phyloP scores from a whole-genome alignment of 2,113 vertebrate genomes.

The Morone saxatilis region DNA sequence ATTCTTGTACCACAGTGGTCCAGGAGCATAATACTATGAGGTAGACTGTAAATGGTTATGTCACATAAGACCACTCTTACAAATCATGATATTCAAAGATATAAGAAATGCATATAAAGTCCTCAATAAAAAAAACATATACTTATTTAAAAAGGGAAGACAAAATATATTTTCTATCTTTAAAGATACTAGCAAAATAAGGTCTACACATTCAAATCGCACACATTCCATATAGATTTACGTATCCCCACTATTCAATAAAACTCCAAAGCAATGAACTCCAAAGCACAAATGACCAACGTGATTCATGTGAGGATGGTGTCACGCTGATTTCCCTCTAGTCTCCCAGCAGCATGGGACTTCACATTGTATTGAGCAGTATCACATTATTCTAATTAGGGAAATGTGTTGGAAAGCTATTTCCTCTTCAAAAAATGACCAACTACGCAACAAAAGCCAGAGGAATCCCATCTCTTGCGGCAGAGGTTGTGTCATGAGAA shows the following conservation, averaged over 20 bases:
- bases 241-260: conserved; percentile 18
- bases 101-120: not conserved
- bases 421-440: conserved; percentile 78
- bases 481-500: conserved; percentile 80
- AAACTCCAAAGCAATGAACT: conserved; percentile 23
- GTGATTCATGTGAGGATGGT: conserved; percentile 68
- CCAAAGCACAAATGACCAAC: conserved; percentile 44
- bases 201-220: conserved; percentile 9
- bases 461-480: conserved; percentile 71
- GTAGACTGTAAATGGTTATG: not conserved
- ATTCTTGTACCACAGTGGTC: not conserved
- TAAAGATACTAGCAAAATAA: not conserved
- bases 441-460: conserved; percentile 74
- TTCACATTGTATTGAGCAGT: conserved; percentile 70
- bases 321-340: conserved; percentile 68
- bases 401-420: conserved; percentile 82
- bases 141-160: not conserved
- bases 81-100: not conserved
- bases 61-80: not conserved
- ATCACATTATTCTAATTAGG: conserved; percentile 82
- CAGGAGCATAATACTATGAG: not conserved
- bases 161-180: not conserved
- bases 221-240: conserved; percentile 32
- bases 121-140: not conserved
- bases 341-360: conserved; percentile 80